Percentiles rank a stretch among this genome's conserved stretches.
phyloP scores from a whole-genome alignment of 23 tunicate genomes.

The Oikopleura albicans region DNA sequence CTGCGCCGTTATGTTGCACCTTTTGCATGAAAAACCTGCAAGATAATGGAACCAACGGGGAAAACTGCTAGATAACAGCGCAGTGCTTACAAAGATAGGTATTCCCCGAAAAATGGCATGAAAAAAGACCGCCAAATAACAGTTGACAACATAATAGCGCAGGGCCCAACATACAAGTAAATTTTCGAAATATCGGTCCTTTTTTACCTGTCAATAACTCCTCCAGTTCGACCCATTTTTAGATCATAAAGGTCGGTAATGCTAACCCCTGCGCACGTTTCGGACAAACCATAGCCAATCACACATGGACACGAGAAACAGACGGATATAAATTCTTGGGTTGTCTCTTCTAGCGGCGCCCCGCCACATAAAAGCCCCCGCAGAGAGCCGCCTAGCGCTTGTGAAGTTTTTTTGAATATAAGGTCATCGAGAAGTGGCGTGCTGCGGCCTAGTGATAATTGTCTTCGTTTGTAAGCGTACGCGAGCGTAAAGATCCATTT shows the following conservation, averaged over 20 bases:
- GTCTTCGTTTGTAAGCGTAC: slow-evolving; percentile 48
- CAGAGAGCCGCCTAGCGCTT: slow-evolving; percentile 50
- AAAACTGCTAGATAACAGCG: too few species aligned
- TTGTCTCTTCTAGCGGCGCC: slow-evolving; percentile 68
- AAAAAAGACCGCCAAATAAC: too few species aligned
- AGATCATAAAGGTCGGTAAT: neutral
- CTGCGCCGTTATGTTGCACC: too few species aligned
- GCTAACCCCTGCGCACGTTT: slow-evolving; percentile 60
- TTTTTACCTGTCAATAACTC: neutral
- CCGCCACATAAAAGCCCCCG: slow-evolving; percentile 66
- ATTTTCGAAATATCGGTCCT: too few species aligned
- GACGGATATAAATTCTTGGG: slow-evolving; percentile 68
- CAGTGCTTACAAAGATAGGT: too few species aligned
- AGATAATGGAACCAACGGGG: too few species aligned
- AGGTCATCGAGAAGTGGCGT: slow-evolving; percentile 51
- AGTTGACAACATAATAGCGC: too few species aligned
- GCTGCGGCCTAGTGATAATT: slow-evolving; percentile 41
- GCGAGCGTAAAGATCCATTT: slow-evolving; percentile 35
- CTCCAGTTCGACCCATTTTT: neutral
- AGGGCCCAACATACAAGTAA: too few species aligned
- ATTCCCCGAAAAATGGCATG: too few species aligned
- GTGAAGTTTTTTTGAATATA: slow-evolving; percentile 32
- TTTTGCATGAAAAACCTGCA: too few species aligned
- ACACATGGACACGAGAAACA: slow-evolving; percentile 71
- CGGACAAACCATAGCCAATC: slow-evolving; percentile 73